These are phyloP conservation scores for Phyllostomus discolor DNA, from an alignment of 2,113 vertebrate genomes.

Conservation along the genomic window DNA sequence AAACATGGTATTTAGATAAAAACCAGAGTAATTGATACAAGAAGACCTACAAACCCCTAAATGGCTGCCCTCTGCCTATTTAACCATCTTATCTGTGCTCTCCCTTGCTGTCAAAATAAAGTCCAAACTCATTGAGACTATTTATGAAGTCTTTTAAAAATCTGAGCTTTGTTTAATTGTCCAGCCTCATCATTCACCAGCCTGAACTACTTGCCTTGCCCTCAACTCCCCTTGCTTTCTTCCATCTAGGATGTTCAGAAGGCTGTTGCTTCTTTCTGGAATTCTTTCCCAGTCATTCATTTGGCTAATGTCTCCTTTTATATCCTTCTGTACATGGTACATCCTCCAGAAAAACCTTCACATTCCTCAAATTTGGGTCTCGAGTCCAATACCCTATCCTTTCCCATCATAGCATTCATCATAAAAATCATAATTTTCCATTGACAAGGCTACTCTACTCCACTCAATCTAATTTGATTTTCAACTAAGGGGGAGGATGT, in stretches of 20 bases:
- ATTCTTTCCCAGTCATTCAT: background rate
- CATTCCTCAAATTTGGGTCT: background rate
- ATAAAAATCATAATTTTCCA: background rate
- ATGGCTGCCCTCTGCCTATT: background rate
- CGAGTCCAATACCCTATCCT: background rate
- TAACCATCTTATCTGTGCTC: background rate
- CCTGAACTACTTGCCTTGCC: background rate
- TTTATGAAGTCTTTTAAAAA: background rate
- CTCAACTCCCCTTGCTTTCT: background rate
- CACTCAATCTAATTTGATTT: background rate
- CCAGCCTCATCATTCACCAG: background rate
- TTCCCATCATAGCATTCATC: background rate
- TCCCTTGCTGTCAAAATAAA: background rate
- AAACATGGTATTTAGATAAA: background rate
- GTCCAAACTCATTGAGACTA: background rate
- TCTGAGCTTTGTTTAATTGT: background rate
- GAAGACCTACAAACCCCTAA: background rate
- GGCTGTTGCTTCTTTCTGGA: background rate
- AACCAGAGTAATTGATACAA: background rate
- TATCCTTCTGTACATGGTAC: background rate
- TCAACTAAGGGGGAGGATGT: background rate
- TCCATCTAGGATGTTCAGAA: background rate
- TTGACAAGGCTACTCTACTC: background rate
- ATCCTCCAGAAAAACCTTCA: background rate
- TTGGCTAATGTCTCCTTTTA: background rate